phyloP scores from a whole-genome alignment of 2,113 vertebrate genomes.

The Melanotaenia duboulayi region DNA sequence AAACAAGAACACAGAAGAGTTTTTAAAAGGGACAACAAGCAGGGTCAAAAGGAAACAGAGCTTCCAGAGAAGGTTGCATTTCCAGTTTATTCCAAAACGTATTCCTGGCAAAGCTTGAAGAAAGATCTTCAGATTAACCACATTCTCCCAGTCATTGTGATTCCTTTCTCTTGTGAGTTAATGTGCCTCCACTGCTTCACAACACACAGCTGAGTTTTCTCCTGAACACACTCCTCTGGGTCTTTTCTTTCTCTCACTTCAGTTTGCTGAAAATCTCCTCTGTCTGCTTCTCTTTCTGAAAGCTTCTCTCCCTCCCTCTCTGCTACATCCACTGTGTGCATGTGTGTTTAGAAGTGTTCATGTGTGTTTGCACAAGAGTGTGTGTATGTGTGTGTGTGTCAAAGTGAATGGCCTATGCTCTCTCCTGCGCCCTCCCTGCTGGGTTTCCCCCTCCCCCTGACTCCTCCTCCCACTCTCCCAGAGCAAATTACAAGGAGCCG shows the following conservation, averaged over 20 bases:
- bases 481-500: conserved; percentile 78
- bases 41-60: conserved; percentile 20
- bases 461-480: conserved; percentile 71
- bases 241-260: conserved; percentile 40
- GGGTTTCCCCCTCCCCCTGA: conserved; percentile 76
- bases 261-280: conserved; percentile 56
- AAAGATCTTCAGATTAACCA: conserved; percentile 39
- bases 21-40: conserved; percentile 8
- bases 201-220: conserved; percentile 33
- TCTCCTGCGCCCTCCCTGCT: conserved; percentile 71
- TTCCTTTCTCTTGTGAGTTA: conserved; percentile 39
- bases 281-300: conserved; percentile 34
- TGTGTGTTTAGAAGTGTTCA: conserved; percentile 62
- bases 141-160: conserved; percentile 54
- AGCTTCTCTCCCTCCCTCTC: conserved; percentile 41
- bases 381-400: conserved; percentile 65
- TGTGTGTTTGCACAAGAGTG: conserved; percentile 49
- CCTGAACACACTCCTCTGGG: conserved; percentile 34
- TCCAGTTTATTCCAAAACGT: conserved; percentile 65
- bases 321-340: conserved; percentile 61
- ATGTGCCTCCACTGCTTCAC: conserved; percentile 41
- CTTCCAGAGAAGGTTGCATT: conserved; percentile 61
- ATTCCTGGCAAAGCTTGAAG: conserved; percentile 28
- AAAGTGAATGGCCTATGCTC: conserved; percentile 79
- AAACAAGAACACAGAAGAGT: background rate